A percentile compares a stretch with the other conserved stretches of the same genome.
These are phyloP conservation scores for Aporrectodea caliginosa DNA, from an alignment of 1,140 invertebrate species.

Conservation along the genomic window DNA sequence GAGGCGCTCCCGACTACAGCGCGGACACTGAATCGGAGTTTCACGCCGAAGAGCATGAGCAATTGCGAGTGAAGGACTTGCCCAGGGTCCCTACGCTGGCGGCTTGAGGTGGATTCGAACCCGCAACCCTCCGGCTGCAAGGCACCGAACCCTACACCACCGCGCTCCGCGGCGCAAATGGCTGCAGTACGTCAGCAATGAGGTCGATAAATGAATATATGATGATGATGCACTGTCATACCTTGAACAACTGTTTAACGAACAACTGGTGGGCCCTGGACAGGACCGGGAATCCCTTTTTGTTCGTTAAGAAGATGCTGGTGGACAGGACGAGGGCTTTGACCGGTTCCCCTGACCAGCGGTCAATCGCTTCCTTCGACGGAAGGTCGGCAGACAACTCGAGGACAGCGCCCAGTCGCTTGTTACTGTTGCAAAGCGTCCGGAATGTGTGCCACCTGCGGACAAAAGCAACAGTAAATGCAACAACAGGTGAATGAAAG, in stretches of 20 bases:
- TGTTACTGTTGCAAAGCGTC: constrained; percentile 69
- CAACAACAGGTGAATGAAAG: no score
- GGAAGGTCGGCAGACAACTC: constrained; percentile 68
- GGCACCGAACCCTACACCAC: no score
- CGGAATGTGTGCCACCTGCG: constrained; percentile 80
- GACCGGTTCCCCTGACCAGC: constrained; percentile 90
- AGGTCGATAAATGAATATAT: neutral
- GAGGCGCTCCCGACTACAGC: no score
- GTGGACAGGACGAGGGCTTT: constrained; percentile 80
- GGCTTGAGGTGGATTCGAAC: no score
- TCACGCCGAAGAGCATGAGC: no score
- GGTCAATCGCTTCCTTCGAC: constrained; percentile 63
- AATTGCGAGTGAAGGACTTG: no score
- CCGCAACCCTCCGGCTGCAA: no score
- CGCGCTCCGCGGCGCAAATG: neutral
- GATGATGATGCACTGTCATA: constrained; percentile 36
- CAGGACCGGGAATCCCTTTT: constrained; percentile 82
- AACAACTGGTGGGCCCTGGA: constrained; percentile 77
- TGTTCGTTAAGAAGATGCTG: constrained; percentile 66
- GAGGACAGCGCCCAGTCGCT: constrained; percentile 68
- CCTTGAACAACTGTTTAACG: constrained; percentile 58
- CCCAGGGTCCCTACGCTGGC: no score
- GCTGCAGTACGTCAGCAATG: neutral
- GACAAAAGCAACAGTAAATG: no score
- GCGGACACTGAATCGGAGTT: no score